A percentile compares a stretch with the other conserved stretches of the same genome.
phyloP scores from a whole-genome alignment of 2,797 vertebrate species.

The Fratercula arctica region DNA sequence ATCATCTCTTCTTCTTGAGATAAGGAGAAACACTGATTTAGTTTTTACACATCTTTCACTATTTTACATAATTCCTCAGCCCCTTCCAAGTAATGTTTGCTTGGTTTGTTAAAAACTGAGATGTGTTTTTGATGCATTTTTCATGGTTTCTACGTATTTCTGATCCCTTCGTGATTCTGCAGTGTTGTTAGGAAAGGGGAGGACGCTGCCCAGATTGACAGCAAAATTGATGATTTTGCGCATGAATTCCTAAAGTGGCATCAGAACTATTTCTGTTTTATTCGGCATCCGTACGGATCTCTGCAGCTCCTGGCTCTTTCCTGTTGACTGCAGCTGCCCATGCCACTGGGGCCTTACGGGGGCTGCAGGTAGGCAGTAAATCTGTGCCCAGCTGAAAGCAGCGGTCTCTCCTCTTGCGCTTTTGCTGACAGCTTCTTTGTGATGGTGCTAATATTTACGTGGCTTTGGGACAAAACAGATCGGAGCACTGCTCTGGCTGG shows the following conservation, averaged over 20 bases:
- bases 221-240: background rate
- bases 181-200: background rate
- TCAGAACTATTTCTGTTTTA: background rate
- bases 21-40: background rate
- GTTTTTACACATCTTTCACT: background rate
- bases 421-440: background rate
- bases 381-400: background rate
- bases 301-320: background rate
- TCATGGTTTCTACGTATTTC: accelerated
- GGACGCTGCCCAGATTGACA: background rate
- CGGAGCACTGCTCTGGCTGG: background rate
- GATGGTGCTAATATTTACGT: background rate
- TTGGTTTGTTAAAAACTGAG: background rate
- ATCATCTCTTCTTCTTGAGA: background rate
- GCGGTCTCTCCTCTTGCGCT: accelerated
- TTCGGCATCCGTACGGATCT: accelerated
- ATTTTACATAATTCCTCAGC: background rate
- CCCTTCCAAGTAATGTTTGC: background rate
- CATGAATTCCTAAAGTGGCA: accelerated
- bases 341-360: background rate
- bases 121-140: background rate
- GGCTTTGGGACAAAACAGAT: background rate
- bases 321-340: background rate
- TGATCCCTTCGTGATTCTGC: background rate
- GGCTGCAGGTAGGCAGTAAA: background rate